These are phyloP conservation scores for Trogon surrucura DNA, from an alignment of 2,113 vertebrate species.

Conservation along the genomic window DNA sequence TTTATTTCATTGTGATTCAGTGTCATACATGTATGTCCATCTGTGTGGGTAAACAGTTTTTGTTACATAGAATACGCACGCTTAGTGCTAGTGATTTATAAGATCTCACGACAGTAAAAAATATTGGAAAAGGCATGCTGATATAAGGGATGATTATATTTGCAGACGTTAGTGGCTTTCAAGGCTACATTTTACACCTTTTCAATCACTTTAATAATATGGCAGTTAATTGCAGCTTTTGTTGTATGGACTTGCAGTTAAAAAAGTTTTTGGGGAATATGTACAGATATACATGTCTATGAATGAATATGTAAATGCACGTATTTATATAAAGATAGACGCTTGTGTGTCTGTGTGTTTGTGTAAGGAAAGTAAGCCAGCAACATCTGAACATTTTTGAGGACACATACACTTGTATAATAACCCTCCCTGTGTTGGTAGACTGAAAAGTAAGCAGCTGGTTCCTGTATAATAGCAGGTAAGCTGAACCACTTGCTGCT, in stretches of 20 bases:
- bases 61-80: neutral
- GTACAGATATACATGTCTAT: neutral
- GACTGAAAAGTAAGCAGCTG: neutral
- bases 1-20: conserved; percentile 51
- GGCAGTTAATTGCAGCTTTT: neutral
- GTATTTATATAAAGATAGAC: neutral
- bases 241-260: neutral
- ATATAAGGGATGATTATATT: conserved; percentile 32
- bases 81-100: neutral
- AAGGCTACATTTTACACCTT: conserved; percentile 9
- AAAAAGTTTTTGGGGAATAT: neutral
- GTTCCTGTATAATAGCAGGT: neutral
- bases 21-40: neutral
- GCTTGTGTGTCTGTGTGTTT: neutral
- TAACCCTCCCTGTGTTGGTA: neutral
- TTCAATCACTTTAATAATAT: neutral
- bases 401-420: neutral
- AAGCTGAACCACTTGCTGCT: conserved; percentile 24
- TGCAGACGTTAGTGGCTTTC: neutral
- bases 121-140: conserved; percentile 33
- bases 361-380: neutral
- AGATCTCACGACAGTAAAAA: conserved; percentile 29
- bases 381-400: neutral
- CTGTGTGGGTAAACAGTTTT: neutral
- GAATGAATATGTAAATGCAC: neutral